Percentiles rank a stretch among this genome's conserved stretches.
Evolutionary conservation across 2,797 vertebrate species (phyloP).

Genomic region (Trichosurus vulpecula): DNA sequence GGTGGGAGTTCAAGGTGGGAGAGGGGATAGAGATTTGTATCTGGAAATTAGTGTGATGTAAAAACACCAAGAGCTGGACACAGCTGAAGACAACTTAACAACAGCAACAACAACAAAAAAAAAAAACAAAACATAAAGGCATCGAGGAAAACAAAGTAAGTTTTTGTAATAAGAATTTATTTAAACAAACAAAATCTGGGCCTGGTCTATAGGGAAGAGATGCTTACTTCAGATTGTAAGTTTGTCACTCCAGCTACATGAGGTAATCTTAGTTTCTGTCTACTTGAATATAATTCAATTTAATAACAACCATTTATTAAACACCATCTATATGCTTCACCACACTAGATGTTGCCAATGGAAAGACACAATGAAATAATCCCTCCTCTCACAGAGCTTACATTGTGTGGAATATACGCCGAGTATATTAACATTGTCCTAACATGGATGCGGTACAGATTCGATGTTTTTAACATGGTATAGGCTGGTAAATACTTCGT

Average conservation of each 20-base stretch:
- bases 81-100: not conserved
- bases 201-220: not conserved
- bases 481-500: not conserved
- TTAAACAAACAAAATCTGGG: not conserved
- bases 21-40: not conserved
- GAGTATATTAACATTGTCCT: not conserved
- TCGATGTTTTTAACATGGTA: not conserved
- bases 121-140: not conserved
- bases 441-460: not conserved
- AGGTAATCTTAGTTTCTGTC: not conserved
- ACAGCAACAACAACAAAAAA: not conserved
- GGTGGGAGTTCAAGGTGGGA: no score
- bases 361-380: not conserved
- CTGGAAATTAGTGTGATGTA: not conserved
- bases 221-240: not conserved
- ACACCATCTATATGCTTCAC: not conserved
- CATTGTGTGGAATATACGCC: not conserved
- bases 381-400: not conserved
- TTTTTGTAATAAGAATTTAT: not conserved
- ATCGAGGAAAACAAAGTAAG: not conserved
- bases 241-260: slow-evolving; percentile 3
- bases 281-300: not conserved
- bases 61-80: not conserved
- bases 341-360: not conserved
- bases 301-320: not conserved